Percentiles rank a stretch among this genome's conserved stretches.
Conservation (phyloP, 2,797 vertebrate species). For the Gastrophryne carolinensis region DNA sequence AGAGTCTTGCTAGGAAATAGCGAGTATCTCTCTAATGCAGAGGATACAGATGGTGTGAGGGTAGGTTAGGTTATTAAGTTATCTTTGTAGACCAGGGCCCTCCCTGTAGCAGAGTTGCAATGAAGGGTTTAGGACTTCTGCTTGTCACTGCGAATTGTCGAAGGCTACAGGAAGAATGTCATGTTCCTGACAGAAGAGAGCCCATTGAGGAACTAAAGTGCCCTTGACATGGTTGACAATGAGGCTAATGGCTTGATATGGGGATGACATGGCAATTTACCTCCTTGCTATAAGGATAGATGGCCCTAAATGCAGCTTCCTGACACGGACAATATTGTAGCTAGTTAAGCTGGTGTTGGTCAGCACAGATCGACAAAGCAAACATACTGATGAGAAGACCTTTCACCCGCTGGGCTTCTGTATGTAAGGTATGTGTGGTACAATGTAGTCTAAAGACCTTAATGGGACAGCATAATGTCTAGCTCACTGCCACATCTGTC, state of each 20-base stretch:
- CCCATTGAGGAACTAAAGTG: not conserved
- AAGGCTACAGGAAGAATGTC: not conserved
- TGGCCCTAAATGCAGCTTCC: no score
- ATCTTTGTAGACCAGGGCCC: no score
- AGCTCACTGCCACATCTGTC: conserved; percentile 31
- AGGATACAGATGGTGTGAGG: no score
- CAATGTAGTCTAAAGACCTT: not conserved
- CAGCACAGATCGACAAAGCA: not conserved
- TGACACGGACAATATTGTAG: not conserved
- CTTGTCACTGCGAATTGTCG: not conserved
- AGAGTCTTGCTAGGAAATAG: no score
- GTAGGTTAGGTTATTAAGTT: no score
- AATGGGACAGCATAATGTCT: conserved; percentile 21
- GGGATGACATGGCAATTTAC: not conserved
- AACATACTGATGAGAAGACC: not conserved
- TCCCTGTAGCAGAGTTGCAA: no score
- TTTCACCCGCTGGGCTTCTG: conserved; percentile 1
- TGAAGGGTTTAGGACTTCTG: no score
- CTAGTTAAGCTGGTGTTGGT: not conserved
- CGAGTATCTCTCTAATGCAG: no score
- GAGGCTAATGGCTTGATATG: not conserved
- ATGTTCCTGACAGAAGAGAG: not conserved
- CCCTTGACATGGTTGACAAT: not conserved
- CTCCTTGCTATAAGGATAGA: not conserved
- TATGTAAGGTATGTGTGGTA: conserved; percentile 6